Evolutionary conservation across 2,797 vertebrate genomes (phyloP).

Genomic region (Phrynocephalus vlangalii): DNA sequence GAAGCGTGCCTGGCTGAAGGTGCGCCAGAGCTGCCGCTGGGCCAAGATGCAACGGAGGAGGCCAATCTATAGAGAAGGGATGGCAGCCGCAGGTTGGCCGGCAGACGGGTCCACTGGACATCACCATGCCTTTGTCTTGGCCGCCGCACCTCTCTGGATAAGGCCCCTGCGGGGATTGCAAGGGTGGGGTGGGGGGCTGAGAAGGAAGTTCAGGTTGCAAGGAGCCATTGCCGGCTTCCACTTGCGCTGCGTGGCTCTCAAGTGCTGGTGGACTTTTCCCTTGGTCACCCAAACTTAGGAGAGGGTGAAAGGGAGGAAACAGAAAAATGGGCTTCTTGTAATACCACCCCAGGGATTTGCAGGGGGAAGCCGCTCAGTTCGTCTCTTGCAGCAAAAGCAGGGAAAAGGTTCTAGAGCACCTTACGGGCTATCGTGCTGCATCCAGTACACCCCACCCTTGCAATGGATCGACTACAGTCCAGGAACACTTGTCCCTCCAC

Average conservation of each 20-base stretch:
- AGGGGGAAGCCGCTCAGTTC: too few species aligned
- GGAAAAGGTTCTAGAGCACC: neutral
- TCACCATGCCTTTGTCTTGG: neutral
- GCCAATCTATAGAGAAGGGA: slow-evolving; percentile 23
- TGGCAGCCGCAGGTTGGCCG: neutral
- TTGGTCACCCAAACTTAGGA: slow-evolving; percentile 25
- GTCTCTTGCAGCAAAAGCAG: slow-evolving; percentile 8
- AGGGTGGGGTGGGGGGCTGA: too few species aligned
- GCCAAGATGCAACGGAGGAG: slow-evolving; percentile 2
- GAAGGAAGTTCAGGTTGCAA: neutral
- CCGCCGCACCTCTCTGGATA: neutral
- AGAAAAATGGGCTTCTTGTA: slow-evolving; percentile 42
- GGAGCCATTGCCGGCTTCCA: neutral
- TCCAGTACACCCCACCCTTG: neutral
- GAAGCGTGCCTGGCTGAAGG: slow-evolving; percentile 45
- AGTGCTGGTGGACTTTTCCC: slow-evolving; percentile 49
- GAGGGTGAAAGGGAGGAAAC: neutral
- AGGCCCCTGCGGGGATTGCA: rapidly evolving
- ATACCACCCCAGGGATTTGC: neutral
- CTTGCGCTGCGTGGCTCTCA: slow-evolving; percentile 38
- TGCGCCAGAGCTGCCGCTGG: neutral
- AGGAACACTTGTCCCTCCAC: too few species aligned
- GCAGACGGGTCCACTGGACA: too few species aligned
- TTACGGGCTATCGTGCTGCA: neutral
- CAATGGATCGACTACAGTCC: neutral